These are phyloP conservation scores for Coenobita brevimanus DNA, from an alignment of 1,140 invertebrate species.

Conservation along the genomic window DNA sequence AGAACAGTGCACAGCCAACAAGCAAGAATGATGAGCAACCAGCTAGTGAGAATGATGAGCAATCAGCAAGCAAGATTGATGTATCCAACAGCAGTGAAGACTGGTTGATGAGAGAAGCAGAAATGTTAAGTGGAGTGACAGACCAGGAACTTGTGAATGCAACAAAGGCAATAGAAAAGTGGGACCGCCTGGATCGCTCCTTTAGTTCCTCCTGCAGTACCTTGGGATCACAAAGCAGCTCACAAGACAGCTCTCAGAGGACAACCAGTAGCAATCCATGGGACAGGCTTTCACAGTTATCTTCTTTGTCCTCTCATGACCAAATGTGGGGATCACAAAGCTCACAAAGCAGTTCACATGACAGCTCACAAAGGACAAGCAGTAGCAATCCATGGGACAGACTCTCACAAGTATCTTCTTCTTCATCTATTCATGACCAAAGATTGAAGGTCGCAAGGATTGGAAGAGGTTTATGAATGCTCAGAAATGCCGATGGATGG, in stretches of 20 bases:
- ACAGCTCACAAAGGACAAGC: too few species aligned
- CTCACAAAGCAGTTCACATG: constrained; percentile 20
- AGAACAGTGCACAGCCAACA: too few species aligned
- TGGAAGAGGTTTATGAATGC: too few species aligned
- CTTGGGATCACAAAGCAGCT: constrained; percentile 7
- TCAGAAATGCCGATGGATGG: not conserved
- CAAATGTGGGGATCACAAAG: too few species aligned
- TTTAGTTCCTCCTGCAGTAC: not conserved
- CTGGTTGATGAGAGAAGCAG: not conserved
- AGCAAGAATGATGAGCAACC: too few species aligned
- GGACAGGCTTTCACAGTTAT: too few species aligned
- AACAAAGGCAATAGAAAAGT: constrained; percentile 18
- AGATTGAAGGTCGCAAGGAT: too few species aligned
- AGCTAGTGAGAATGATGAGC: too few species aligned
- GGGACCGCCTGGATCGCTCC: constrained; percentile 21
- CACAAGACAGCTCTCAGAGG: not conserved
- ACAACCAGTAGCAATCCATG: constrained; percentile 42
- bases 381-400: constrained; percentile 42
- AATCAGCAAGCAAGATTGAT: too few species aligned
- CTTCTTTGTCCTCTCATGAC: too few species aligned
- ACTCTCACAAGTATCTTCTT: constrained; percentile 26
- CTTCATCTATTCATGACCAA: too few species aligned
- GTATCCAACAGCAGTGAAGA: too few species aligned
- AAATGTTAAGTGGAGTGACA: not conserved
- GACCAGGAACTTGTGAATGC: not conserved